phyloP scores from a whole-genome alignment of 2,888 invertebrate genomes.

The Neocrepidodera transversa region DNA sequence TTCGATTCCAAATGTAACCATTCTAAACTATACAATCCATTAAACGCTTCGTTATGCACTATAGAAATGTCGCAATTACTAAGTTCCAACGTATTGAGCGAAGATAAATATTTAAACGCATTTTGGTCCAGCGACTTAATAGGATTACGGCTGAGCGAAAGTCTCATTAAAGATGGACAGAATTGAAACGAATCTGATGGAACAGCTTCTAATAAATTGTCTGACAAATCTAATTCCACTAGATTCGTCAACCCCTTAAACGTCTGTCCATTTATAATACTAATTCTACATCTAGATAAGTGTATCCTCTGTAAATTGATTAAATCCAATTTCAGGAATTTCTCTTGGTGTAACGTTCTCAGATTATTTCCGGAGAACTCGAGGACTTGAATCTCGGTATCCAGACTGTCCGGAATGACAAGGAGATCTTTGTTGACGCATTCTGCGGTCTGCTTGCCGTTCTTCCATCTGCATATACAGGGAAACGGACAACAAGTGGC shows the following conservation, averaged over 20 bases:
- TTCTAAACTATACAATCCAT: conserved; percentile 80
- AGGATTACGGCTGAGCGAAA: conserved; percentile 82
- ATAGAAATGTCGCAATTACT: conserved; percentile 80
- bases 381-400: conserved; percentile 85
- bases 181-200: conserved; percentile 82
- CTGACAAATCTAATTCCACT: conserved; percentile 86
- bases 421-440: conserved; percentile 81
- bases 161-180: conserved; percentile 82
- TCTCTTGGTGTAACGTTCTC: conserved; percentile 77
- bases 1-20: conserved; percentile 87
- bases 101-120: conserved; percentile 77
- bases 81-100: conserved; percentile 81
- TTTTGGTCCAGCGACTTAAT: conserved; percentile 75
- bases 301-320: conserved; percentile 89
- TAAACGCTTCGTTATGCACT: conserved; percentile 82
- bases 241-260: conserved; percentile 86
- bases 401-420: conserved; percentile 79
- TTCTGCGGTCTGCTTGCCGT: conserved; percentile 89
- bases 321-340: conserved; percentile 79
- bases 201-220: conserved; percentile 78
- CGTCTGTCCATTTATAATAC: conserved; percentile 78
- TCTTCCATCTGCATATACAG: conserved; percentile 92
- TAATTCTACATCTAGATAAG: conserved; percentile 78
- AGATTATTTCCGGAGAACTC: conserved; percentile 86
- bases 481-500: conserved; percentile 49